Conservation (phyloP, 2,888 invertebrate species). For the Bhutanitis thaidina region DNA sequence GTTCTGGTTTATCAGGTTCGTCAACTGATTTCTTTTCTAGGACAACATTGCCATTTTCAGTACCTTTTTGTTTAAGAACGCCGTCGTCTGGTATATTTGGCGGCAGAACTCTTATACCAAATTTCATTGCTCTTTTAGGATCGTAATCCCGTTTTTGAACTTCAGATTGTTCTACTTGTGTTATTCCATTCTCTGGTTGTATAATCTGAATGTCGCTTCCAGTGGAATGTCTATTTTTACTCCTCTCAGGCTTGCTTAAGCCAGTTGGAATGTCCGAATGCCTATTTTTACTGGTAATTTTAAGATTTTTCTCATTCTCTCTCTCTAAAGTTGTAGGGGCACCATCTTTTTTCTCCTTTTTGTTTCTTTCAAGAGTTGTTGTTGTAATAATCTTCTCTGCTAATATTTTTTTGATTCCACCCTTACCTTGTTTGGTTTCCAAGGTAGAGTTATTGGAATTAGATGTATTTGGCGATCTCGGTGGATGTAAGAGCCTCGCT, state of each 20-base stretch:
- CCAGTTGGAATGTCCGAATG: conserved; percentile 53
- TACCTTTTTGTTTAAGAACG: conserved; percentile 62
- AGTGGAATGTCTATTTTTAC: conserved; percentile 58
- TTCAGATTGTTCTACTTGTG: conserved; percentile 68
- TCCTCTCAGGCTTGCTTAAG: conserved; percentile 62
- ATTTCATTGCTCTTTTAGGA: conserved; percentile 81
- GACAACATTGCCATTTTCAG: conserved; percentile 62
- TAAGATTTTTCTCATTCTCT: conserved; percentile 73
- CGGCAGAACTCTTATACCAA: conserved; percentile 84
- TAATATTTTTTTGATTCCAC: conserved; percentile 72
- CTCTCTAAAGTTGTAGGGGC: conserved; percentile 63
- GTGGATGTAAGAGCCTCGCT: conserved; percentile 65
- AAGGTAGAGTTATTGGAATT: conserved; percentile 72
- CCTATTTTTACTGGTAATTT: conserved; percentile 56
- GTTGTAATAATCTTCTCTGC: conserved; percentile 70
- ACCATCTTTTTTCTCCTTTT: conserved; percentile 66
- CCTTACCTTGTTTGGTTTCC: conserved; percentile 68
- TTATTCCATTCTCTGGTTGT: conserved; percentile 61
- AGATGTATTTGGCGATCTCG: conserved; percentile 64
- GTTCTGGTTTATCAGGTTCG: conserved; percentile 66
- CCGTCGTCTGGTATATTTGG: conserved; percentile 77
- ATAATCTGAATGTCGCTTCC: conserved; percentile 64
- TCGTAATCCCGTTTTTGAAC: conserved; percentile 79
- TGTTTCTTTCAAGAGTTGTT: conserved; percentile 68
- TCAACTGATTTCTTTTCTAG: conserved; percentile 57